These are phyloP conservation scores for Embiotoca jacksoni DNA, from an alignment of 2,113 vertebrate species.

Conservation along the genomic window DNA sequence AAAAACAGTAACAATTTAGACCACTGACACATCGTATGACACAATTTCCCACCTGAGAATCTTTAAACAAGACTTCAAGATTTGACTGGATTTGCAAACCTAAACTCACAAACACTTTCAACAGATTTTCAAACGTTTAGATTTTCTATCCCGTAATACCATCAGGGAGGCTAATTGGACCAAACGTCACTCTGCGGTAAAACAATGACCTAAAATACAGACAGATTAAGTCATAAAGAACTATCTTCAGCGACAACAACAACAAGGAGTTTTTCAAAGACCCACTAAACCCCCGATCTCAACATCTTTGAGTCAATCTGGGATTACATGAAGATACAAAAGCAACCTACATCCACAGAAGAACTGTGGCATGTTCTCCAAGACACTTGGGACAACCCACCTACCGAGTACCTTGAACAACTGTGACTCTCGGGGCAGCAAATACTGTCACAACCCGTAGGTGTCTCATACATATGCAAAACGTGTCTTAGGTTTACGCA, in stretches of 20 bases:
- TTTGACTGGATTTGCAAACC: conserved; percentile 4
- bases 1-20: conserved; percentile 8
- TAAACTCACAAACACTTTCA: background rate
- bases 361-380: background rate
- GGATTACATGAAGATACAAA: too few relatives aligned
- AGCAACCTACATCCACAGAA: too few relatives aligned
- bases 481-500: too few relatives aligned
- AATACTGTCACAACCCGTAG: too few relatives aligned
- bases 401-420: background rate
- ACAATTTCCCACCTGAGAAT: background rate
- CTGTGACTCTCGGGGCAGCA: too few relatives aligned
- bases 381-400: background rate
- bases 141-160: too few relatives aligned
- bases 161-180: background rate
- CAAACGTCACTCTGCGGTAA: background rate
- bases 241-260: background rate
- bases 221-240: background rate
- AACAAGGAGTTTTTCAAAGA: background rate
- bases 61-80: background rate
- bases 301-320: too few relatives aligned
- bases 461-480: too few relatives aligned
- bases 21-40: background rate
- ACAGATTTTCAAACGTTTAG: background rate
- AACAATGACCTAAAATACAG: background rate
- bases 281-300: background rate